Percentiles rank a stretch among this genome's conserved stretches.
Conservation (phyloP, 2,113 vertebrate genomes). For the Malaclemys terrapin region DNA sequence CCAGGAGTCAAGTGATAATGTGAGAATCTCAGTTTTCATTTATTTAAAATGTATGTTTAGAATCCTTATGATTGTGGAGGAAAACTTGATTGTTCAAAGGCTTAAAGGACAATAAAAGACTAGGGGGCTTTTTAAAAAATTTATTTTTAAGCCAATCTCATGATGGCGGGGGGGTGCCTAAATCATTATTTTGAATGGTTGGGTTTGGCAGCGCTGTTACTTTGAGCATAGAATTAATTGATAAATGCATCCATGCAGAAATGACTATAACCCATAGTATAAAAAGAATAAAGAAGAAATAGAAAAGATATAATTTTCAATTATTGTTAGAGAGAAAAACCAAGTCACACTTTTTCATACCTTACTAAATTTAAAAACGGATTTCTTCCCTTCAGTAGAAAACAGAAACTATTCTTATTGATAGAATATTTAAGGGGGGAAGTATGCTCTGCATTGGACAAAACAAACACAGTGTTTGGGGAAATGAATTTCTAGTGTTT, state of each 20-base stretch:
- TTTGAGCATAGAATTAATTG: neutral
- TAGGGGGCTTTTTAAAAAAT: too few relatives aligned
- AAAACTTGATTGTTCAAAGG: neutral
- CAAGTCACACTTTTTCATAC: neutral
- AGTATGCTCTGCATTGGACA: neutral
- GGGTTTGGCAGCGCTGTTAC: neutral
- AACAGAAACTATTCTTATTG: neutral
- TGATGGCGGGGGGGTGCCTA: neutral
- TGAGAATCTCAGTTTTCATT: neutral
- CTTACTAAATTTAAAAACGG: neutral
- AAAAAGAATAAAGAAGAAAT: neutral
- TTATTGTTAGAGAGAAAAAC: neutral
- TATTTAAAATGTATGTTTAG: neutral
- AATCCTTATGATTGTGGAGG: neutral
- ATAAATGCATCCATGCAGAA: neutral
- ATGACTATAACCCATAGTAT: neutral
- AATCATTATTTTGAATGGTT: neutral
- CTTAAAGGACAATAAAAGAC: neutral
- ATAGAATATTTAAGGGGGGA: neutral
- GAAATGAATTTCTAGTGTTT: neutral
- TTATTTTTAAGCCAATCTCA: neutral
- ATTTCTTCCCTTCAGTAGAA: neutral
- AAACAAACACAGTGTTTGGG: neutral
- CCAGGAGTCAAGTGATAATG: neutral
- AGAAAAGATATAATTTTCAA: neutral